Base-by-base conservation (phyloP, 2,888 invertebrate species). In the Aromia moschata region DNA sequence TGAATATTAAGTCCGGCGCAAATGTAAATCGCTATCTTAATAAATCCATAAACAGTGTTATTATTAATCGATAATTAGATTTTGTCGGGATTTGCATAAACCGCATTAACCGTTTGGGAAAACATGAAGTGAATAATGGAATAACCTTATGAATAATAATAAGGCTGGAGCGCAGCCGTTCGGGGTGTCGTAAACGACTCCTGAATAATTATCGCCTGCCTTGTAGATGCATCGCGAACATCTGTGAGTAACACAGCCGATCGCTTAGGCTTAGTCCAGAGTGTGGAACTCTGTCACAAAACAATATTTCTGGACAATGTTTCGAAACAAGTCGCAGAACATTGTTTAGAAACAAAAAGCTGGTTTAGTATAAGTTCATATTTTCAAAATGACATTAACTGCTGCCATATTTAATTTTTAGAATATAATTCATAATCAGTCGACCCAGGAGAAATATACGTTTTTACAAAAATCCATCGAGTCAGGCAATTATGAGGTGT, bases 101-200 rank as follows among this genome's bases (percentile, higher is more conserved):
- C 20, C 25, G 25, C 14, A 14, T 20, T 43, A 49, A 30, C 12
- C 10, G 14, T 30, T 49, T 49, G 49, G 15, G 33, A 47, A n/a
- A 49, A 49, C 15, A 49, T 37, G 25, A 38, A 38, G 16, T 25
- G 38, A 38, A 38, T 49, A 38, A 38, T 49, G 30, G 11, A 25
- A 38, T 38, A 25, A 25, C 10, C 25, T 38, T 49, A 49, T 49
- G 49, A 49, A 49, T 49, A 49, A 49, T 49, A 38, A 25, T 17
- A 16, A 10, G n/a, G 15, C 18, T 2, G 38, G 38, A 38, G 12
- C 14, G 10, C 18, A 2, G 40, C 12, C 18, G n/a, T 43, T 20
- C 20, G 18, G 38, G 20, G 37, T 49, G 37, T 49, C 49, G 15
- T 46, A 31, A 46, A 33, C 10, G 17, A 31, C 46, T 36, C 9